Percentiles rank a stretch among this genome's conserved stretches.
Conservation (phyloP, 2,797 vertebrate genomes). For the Sebastes taczanowskii region DNA sequence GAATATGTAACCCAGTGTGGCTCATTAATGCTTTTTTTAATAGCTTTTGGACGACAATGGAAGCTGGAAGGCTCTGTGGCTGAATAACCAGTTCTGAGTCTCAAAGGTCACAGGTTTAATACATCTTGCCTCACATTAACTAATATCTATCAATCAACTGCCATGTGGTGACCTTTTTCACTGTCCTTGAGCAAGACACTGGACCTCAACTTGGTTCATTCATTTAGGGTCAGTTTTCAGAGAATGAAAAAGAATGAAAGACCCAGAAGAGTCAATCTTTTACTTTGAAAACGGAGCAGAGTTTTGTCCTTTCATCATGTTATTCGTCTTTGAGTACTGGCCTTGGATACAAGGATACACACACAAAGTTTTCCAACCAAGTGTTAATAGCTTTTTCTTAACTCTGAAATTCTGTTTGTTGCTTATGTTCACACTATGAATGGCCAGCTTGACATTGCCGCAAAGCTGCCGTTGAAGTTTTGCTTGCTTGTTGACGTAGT, state of each 20-base stretch:
- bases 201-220: constrained; percentile 7
- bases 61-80: neutral
- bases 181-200: constrained; percentile 12
- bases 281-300: neutral
- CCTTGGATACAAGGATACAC: neutral
- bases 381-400: neutral
- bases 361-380: neutral
- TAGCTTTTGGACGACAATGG: neutral
- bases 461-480: neutral
- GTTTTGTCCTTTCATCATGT: neutral
- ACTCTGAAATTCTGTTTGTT: neutral
- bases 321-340: neutral
- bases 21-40: constrained; percentile 4
- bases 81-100: neutral
- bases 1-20: neutral
- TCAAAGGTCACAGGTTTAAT: constrained; percentile 25
- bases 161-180: neutral
- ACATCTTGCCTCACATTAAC: neutral
- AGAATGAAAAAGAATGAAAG: neutral
- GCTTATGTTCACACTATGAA: neutral
- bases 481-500: neutral
- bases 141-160: neutral
- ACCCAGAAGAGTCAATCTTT: neutral
- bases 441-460: neutral
- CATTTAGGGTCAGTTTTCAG: neutral